Base-by-base conservation (phyloP, 2,113 vertebrate species). In the Larimichthys polyactis region DNA sequence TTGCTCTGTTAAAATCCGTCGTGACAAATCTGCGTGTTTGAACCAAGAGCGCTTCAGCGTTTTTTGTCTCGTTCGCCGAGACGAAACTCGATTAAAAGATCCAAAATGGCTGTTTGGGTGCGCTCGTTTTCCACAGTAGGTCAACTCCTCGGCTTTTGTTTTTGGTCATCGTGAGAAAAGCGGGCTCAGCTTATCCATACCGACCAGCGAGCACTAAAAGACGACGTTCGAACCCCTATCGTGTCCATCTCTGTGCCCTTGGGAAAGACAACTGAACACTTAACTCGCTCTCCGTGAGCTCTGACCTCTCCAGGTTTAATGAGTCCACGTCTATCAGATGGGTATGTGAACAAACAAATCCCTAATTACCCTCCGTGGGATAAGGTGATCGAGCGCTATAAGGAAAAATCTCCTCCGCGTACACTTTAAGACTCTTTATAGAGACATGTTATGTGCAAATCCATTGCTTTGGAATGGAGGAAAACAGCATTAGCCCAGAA, bases 401-500 rank as follows among this genome's bases (percentile, higher is more conserved):
- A 62, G 68, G 27, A 27, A 75, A 73, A 85, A 69, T 32, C 74
- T 82, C 67, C 49, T 86, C 75, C 78, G 40, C 22, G 17, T 78
- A 78, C 82, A 82, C 83, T 90, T 83, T 83, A 89, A 44, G 78
- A 81, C 72, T 83, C 86, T 85, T 84, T 79, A 89, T 60, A 58
- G 79, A 65, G 87, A 86, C 83, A 66, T 87, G 81, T 80, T 83
- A 77, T 86, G 90, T 91, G 87, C 86, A 88, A 87, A 87, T 83
- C 78, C 86, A 90, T 86, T 87, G 90, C 87, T 91, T 83, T 82
- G 90, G 81, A 91, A 91, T 82, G 87, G 90, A 93, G 90, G 87
- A 86, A 94, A 93, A 88, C 89, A 89, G 90, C 93, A 94, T 93
- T 92, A 92, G 88, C 48, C 57, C 81, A 86, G 87, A 92, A 91